A percentile compares a stretch with the other conserved stretches of the same genome.
Evolutionary conservation across 2,888 invertebrate species (phyloP).

Genomic region (Lycocerus yunnanus): DNA sequence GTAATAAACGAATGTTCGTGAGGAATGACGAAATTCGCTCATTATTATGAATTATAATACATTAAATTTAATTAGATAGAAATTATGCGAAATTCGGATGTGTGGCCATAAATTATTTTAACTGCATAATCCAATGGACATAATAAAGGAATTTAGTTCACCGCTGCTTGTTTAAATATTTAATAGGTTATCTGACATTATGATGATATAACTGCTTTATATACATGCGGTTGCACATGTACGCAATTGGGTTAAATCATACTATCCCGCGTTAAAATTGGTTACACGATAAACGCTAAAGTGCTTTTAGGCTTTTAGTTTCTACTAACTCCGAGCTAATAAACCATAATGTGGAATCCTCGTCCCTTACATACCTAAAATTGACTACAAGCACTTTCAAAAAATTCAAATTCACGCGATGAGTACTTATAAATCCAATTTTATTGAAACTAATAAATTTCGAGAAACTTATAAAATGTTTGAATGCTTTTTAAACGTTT

Average conservation of each 20-base stretch:
- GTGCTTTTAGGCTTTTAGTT: background rate
- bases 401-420: background rate
- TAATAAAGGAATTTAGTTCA: background rate
- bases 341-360: background rate
- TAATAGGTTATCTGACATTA: background rate
- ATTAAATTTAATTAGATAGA: no score
- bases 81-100: no score
- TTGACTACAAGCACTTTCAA: no score
- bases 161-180: background rate
- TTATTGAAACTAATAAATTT: background rate
- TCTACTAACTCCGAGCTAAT: background rate
- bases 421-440: background rate
- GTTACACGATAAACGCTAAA: background rate
- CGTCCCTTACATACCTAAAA: no score
- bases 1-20: no score
- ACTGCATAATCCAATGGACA: background rate
- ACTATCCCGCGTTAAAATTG: background rate
- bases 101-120: no score
- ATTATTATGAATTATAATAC: no score
- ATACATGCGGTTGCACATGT: background rate
- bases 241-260: background rate
- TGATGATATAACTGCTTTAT: background rate
- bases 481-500: background rate
- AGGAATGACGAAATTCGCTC: no score
- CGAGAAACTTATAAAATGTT: background rate